phyloP scores from a whole-genome alignment of 2,113 vertebrate species.

The Nothobranchius furzeri region DNA sequence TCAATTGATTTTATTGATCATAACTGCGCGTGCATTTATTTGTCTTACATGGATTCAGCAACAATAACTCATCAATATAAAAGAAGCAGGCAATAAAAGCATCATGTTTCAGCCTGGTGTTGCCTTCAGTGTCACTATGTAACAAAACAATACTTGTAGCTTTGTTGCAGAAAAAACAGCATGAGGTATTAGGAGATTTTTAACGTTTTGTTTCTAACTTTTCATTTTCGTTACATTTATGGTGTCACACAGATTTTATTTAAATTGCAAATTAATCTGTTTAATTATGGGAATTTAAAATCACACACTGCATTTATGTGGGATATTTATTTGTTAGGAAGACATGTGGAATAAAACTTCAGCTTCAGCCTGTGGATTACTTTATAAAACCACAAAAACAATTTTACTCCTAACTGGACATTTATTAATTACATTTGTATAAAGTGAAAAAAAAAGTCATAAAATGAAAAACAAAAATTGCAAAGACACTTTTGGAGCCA shows the following conservation, averaged over 20 bases:
- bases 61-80: background rate
- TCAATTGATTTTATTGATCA: background rate
- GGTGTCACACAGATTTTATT: too few relatives aligned
- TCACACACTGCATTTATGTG: too few relatives aligned
- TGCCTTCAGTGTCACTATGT: background rate
- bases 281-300: too few relatives aligned
- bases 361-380: too few relatives aligned
- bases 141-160: background rate
- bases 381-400: background rate
- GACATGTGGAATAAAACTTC: background rate
- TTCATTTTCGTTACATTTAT: too few relatives aligned
- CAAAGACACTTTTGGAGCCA: constrained; percentile 30
- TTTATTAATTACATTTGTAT: constrained; percentile 3
- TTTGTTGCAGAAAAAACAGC: too few relatives aligned
- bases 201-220: too few relatives aligned
- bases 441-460: constrained; percentile 9
- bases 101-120: background rate
- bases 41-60: background rate
- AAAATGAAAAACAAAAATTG: constrained; percentile 22
- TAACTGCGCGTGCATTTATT: background rate
- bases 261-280: too few relatives aligned
- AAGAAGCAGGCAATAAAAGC: background rate
- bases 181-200: background rate
- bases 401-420: constrained; percentile 1
- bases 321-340: too few relatives aligned